Evolutionary conservation across 2,797 vertebrate genomes (phyloP).

Genomic region (Coreius guichenoti): DNA sequence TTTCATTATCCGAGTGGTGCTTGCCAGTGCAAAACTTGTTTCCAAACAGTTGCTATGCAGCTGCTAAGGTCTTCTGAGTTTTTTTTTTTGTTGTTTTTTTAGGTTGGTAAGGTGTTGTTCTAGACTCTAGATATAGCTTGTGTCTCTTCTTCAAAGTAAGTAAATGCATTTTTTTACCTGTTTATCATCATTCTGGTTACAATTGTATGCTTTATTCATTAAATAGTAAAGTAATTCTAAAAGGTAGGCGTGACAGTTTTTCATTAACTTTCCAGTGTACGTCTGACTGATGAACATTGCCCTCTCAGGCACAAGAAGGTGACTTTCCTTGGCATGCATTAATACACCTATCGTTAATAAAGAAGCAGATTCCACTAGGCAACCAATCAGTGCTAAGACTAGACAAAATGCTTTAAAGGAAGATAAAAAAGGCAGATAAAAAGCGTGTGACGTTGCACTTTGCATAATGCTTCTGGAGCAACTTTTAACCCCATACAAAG

Average conservation of each 20-base stretch:
- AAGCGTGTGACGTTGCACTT: neutral
- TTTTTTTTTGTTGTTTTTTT: neutral
- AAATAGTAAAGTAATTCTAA: neutral
- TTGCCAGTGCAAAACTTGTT: neutral
- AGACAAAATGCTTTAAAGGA: neutral
- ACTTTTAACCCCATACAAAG: conserved; percentile 31
- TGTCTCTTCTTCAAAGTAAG: neutral
- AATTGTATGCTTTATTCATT: neutral
- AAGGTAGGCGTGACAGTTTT: neutral
- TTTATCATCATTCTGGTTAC: neutral
- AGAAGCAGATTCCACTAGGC: neutral
- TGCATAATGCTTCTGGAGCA: neutral
- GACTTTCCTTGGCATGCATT: neutral
- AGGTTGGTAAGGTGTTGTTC: neutral
- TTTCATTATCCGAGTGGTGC: neutral
- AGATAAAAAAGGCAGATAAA: neutral
- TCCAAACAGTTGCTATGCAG: neutral
- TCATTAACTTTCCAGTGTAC: neutral
- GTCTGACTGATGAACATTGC: neutral
- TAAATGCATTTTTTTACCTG: neutral
- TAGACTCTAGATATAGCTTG: neutral
- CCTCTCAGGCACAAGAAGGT: neutral
- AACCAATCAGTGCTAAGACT: neutral
- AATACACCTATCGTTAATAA: neutral
- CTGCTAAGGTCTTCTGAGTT: neutral